Evolutionary conservation across 2,888 invertebrate species (phyloP), one percentile per base, ranked within the genome.

Genomic region (Coenonympha glycerion): DNA sequence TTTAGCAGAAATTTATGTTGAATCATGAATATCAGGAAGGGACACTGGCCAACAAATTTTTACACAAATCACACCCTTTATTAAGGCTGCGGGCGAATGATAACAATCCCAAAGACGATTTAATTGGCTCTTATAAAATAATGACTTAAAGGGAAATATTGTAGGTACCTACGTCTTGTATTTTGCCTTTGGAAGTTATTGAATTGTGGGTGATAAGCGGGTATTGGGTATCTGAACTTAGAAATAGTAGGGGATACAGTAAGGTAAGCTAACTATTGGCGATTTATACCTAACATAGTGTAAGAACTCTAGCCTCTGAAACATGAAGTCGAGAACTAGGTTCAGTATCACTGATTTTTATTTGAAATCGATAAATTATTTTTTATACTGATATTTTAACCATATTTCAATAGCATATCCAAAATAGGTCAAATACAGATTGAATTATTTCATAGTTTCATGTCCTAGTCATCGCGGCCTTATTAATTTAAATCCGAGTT

Each of bases 401-500:
- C 28, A 13, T 21, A 34, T 22, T 34, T 26, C 9, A 37, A 28
- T 33, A 22, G 28, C 18, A 6, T 24, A 31, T 8, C n/a, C 21
- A 13, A 34, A 42, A 26, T 47, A 37, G 53, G 49, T 42, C 42
- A 42, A 36, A 26, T 13, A 41, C 41, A 34, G 41, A 34, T 42
- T 41, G n/a, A n/a, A 41, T 41, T 11, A 37, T 28, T 52, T 36
- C 24, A 37, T 22, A 22, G 21, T 47, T 39, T 31, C 47, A 28
- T 39, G 33, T 30, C 21, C 45, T 49, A 49, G 47, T 40, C 31
- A 41, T 41, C 31, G 44, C 13, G 15, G 40, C 52, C 47, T 52
- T 55, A 53, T 49, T 53, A 36, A 53, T 53, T 55, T 53, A 49
- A 55, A 50, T 53, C 39, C 40, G 26, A 36, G 26, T 44, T 34